Evolutionary conservation across 2,113 vertebrate genomes (phyloP).

Genomic region (Sigmodon hispidus): DNA sequence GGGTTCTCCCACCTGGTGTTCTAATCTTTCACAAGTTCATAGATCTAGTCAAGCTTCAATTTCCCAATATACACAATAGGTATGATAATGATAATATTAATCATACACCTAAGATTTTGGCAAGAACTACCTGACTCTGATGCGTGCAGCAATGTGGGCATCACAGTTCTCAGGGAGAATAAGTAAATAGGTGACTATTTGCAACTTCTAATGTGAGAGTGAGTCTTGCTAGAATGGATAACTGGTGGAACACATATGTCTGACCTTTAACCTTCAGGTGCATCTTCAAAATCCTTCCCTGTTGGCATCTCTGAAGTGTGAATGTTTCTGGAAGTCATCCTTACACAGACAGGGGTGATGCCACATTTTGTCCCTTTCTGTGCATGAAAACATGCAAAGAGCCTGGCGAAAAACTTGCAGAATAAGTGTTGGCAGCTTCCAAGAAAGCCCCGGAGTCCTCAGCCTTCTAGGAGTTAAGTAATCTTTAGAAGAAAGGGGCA

Average conservation of each 20-base stretch:
- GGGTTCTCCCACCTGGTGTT: background rate
- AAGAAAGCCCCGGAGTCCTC: background rate
- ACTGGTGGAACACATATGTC: background rate
- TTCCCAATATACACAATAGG: background rate
- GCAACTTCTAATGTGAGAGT: background rate
- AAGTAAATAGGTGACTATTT: background rate
- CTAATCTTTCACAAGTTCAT: background rate
- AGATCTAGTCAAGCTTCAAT: background rate
- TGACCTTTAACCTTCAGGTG: background rate
- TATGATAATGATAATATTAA: background rate
- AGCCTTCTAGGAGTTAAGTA: background rate
- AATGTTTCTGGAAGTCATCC: background rate
- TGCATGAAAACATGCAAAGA: no score
- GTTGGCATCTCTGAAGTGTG: background rate
- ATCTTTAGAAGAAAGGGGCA: no score
- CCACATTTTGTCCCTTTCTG: background rate
- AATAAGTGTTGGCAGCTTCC: background rate
- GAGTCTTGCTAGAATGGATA: background rate
- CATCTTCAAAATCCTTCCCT: background rate
- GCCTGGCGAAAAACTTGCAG: background rate
- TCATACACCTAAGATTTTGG: background rate
- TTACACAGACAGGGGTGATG: background rate
- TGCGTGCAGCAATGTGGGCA: background rate
- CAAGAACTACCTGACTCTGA: background rate
- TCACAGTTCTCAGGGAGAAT: background rate